These are phyloP conservation scores for Pseudomyrmex flavicornis DNA, from an alignment of 1,140 invertebrate genomes.

Conservation along the genomic window DNA sequence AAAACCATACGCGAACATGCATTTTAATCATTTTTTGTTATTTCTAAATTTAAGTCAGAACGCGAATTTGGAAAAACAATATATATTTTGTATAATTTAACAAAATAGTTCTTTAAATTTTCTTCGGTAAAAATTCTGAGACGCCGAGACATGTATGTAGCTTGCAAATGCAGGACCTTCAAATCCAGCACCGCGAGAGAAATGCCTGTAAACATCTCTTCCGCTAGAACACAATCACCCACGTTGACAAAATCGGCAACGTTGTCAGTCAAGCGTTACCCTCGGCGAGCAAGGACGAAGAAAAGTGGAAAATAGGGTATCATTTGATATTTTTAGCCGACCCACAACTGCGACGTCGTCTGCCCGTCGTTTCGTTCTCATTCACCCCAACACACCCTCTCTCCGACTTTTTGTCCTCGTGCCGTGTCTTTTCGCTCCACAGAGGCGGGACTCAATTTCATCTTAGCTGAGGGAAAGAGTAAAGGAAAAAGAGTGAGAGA, in stretches of 20 bases:
- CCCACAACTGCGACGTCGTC: conserved; percentile 23
- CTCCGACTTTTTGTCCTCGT: conserved; percentile 28
- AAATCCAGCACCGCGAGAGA: background rate
- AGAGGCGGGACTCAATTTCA: conserved; percentile 64
- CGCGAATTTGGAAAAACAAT: background rate
- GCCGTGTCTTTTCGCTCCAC: conserved; percentile 45
- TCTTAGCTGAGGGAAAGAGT: conserved; percentile 43
- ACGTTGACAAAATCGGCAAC: conserved; percentile 23
- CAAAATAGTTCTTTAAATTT: background rate
- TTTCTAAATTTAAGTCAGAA: background rate
- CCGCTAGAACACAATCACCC: background rate
- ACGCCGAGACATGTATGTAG: background rate
- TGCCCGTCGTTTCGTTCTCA: conserved; percentile 33
- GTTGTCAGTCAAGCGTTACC: conserved; percentile 10
- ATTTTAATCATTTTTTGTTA: background rate
- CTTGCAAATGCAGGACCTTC: background rate
- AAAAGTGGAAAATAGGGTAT: conserved; percentile 38
- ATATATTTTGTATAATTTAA: background rate
- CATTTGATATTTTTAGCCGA: conserved; percentile 59
- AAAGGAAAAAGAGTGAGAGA: conserved; percentile 30
- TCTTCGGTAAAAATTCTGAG: background rate
- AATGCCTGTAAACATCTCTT: conserved; percentile 10
- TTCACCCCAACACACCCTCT: conserved; percentile 24
- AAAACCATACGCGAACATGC: background rate
- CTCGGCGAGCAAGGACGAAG: background rate